A percentile compares a stretch with the other conserved stretches of the same genome.
Evolutionary conservation across 1,140 invertebrate genomes (phyloP).

Genomic region (Phymorhynchus buccinoides): DNA sequence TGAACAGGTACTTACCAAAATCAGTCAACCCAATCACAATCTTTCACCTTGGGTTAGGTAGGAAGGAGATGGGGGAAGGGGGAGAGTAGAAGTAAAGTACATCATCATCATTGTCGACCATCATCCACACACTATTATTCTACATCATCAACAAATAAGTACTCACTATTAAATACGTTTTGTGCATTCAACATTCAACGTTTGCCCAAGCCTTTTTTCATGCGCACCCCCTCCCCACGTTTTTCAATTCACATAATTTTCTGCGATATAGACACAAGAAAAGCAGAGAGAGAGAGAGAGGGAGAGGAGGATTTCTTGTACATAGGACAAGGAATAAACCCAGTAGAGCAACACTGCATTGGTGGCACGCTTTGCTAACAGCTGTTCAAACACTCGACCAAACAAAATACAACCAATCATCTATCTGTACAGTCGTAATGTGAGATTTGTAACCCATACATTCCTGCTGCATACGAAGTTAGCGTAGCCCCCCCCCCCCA

Average conservation of each 20-base stretch:
- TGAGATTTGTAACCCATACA: neutral
- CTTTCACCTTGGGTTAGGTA: too few species aligned
- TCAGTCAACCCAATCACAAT: neutral
- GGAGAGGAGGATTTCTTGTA: neutral
- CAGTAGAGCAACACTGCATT: neutral
- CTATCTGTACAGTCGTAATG: neutral
- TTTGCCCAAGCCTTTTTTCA: neutral
- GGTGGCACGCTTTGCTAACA: neutral
- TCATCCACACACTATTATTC: neutral
- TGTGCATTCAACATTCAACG: neutral
- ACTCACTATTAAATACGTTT: neutral
- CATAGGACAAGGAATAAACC: neutral
- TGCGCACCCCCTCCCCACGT: neutral
- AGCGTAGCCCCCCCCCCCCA: too few species aligned
- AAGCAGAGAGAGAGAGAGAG: neutral
- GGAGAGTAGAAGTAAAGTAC: neutral
- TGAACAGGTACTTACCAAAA: constrained; percentile 34
- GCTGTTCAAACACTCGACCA: neutral
- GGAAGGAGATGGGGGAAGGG: neutral
- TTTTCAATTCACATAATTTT: neutral
- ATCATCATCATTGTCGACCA: neutral
- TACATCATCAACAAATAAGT: neutral
- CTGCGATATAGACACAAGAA: neutral
- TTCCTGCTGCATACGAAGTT: neutral
- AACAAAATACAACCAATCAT: neutral